Evolutionary conservation across 2,113 vertebrate genomes (phyloP).

Genomic region (Tragelaphus strepsiceros): DNA sequence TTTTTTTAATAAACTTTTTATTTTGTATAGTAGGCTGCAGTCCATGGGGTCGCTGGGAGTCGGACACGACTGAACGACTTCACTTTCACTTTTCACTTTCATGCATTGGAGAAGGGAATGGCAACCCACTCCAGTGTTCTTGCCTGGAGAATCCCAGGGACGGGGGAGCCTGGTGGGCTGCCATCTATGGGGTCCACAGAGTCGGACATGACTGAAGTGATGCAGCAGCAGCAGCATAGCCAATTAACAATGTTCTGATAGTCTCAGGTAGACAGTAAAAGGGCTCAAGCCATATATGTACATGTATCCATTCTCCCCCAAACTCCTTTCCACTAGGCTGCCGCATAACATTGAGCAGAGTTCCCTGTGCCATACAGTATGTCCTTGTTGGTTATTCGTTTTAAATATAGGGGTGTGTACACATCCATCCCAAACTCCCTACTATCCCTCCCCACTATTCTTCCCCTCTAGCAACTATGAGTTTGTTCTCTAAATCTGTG

Average conservation of each 20-base stretch:
- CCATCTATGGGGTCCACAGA: too few relatives aligned
- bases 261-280: not conserved
- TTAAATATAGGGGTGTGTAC: not conserved
- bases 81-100: too few relatives aligned
- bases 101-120: too few relatives aligned
- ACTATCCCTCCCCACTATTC: not conserved
- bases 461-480: not conserved
- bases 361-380: not conserved
- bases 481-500: not conserved
- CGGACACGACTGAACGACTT: rapidly evolving
- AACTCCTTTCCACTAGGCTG: not conserved
- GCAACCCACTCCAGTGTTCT: too few relatives aligned
- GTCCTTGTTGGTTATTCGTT: not conserved
- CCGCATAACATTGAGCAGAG: not conserved
- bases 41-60: too few relatives aligned
- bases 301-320: not conserved
- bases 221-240: not conserved
- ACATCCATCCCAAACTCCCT: not conserved
- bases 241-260: not conserved
- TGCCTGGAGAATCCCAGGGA: too few relatives aligned
- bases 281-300: not conserved
- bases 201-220: too few relatives aligned
- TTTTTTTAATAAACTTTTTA: not conserved
- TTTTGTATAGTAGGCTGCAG: not conserved
- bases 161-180: too few relatives aligned